Percentiles rank a stretch among this genome's conserved stretches.
Conservation (phyloP, 2,888 invertebrate species). For the Drosophila villosipedis region DNA sequence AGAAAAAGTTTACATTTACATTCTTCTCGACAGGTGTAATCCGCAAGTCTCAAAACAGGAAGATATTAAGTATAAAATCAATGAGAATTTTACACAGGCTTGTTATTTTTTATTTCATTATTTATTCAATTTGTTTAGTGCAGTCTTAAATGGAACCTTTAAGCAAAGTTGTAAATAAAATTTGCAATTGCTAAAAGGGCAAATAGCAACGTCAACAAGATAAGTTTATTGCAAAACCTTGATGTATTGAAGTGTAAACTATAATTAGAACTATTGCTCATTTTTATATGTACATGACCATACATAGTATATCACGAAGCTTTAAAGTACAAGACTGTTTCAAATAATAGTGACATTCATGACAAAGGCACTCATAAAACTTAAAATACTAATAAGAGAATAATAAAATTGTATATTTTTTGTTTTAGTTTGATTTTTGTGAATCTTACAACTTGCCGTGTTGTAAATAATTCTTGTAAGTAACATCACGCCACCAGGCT, state of each 20-base stretch:
- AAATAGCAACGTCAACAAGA: not conserved
- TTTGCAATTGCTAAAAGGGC: not conserved
- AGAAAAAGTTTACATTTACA: not conserved
- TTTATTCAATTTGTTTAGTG: not conserved
- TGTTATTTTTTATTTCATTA: not conserved
- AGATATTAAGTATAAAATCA: not conserved
- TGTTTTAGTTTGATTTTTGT: not conserved
- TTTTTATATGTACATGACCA: not conserved
- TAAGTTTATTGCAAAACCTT: conserved; percentile 9
- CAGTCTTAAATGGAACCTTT: not conserved
- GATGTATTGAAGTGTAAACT: conserved; percentile 15
- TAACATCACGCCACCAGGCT: conserved; percentile 91
- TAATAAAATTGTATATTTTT: conserved; percentile 1
- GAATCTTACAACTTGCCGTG: conserved; percentile 79
- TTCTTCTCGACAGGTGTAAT: not conserved
- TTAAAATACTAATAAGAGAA: conserved; percentile 16
- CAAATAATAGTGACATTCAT: not conserved
- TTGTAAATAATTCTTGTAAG: conserved; percentile 84
- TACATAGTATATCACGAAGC: conserved; percentile 30
- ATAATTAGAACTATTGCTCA: conserved; percentile 33
- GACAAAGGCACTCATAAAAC: conserved; percentile 32
- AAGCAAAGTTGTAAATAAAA: not conserved
- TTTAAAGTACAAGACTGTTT: conserved; percentile 20
- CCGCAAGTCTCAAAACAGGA: not conserved
- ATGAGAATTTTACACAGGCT: not conserved